Evolutionary conservation across 2,113 vertebrate species (phyloP), one percentile per base, ranked within the genome.

Genomic region (Sebastes fasciatus): DNA sequence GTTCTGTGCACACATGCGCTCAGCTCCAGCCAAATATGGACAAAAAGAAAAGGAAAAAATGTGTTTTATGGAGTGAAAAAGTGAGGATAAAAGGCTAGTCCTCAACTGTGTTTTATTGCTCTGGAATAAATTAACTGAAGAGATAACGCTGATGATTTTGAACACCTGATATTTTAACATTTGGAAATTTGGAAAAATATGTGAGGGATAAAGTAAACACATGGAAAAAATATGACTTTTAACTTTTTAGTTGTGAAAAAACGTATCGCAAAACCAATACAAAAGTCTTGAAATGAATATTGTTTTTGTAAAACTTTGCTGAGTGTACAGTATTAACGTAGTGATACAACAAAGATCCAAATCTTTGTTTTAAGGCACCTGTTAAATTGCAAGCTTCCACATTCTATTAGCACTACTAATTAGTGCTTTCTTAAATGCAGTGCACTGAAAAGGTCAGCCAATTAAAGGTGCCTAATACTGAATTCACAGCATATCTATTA

Each of bases 11-110:
- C 16, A 60, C 43, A 57, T 45, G n/a, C 19, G 7, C 17, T 51
- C 43, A 60, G 54, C 45, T 10, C 0, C 12, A 69, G 65, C 23
- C 69, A 74, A 49, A 61, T 42, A 60, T 60, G 43, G 19, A 60
- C 17, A 26, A 51, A 40, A 57, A 57, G 43, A 40, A 49, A 57
- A 40, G n/a, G 8, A 17, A 5, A 65, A 43, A 42, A 54, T 23
- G 40, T 76, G 43, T 42, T 74, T 74, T 66, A 26, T 49, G 6
- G 43, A 58, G 23, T 48, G 8, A 70, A 64, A 23, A 49, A 55
- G 45, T n/a, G 14, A 48, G 40, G 21, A 51, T 67, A 68, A 14
- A 46, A 34, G 10, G n/a, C 4, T 13, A n/a, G 11, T 40, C 8
- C 23, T 77, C 14, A 62, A 26, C 51, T 42, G 45, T 34, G 8